Conservation (phyloP, 1,140 invertebrate genomes). For the Brachionus rotundiformis region DNA sequence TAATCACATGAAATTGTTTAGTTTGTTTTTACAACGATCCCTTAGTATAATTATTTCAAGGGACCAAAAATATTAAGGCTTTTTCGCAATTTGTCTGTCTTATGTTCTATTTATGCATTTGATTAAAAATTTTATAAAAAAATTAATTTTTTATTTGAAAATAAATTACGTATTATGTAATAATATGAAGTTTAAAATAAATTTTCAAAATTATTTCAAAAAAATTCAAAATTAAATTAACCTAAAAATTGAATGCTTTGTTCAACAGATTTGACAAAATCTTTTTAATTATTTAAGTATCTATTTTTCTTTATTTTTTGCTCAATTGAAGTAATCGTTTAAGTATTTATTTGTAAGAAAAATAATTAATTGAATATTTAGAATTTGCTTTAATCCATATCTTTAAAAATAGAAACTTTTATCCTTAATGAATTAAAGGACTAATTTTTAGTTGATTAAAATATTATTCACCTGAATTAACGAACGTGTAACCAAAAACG, state of each 20-base stretch:
- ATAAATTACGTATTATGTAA: not conserved
- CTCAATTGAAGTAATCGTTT: no score
- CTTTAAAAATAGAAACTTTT: no score
- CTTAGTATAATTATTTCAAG: not conserved
- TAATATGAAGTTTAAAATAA: not conserved
- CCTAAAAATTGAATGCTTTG: not conserved
- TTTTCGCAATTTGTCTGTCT: conserved; percentile 19
- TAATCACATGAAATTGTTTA: conserved; percentile 42
- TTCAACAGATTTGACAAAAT: no score
- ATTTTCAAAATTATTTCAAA: not conserved
- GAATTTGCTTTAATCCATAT: no score
- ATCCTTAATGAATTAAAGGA: no score
- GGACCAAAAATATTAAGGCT: not conserved
- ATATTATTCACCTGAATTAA: no score
- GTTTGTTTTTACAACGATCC: not conserved
- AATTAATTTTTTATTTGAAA: not conserved
- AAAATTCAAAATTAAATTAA: conserved; percentile 26
- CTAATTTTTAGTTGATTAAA: no score
- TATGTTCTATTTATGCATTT: not conserved
- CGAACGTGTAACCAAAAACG: no score
- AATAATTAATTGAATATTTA: no score
- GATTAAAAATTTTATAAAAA: no score
- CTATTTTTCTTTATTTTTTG: not conserved
- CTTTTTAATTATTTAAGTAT: no score
- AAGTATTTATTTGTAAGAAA: no score